Evolutionary conservation across 2,888 invertebrate species (phyloP).

Genomic region (Xylota sylvarum): DNA sequence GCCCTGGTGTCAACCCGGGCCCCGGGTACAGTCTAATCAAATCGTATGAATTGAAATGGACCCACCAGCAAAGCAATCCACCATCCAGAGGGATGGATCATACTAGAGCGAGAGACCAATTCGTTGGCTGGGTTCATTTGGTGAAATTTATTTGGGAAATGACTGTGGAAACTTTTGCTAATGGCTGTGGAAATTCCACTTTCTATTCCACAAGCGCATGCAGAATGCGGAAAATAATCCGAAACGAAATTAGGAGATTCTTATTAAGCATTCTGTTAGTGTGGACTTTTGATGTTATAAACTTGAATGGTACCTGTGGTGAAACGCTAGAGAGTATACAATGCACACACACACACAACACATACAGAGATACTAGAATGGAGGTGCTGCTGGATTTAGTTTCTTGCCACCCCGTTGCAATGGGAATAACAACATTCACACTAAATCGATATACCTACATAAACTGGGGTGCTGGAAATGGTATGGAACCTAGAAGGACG

Average conservation of each 20-base stretch:
- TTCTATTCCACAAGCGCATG: constrained; percentile 47
- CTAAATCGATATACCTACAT: constrained; percentile 44
- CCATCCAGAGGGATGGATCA: not conserved
- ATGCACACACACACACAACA: not conserved
- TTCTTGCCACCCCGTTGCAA: constrained; percentile 44
- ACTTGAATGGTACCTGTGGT: constrained; percentile 56
- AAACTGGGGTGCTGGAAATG: constrained; percentile 1
- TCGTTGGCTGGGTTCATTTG: constrained; percentile 1
- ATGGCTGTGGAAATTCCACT: constrained; percentile 44
- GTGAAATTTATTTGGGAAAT: constrained; percentile 42
- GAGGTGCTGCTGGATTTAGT: constrained; percentile 46
- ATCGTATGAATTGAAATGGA: constrained; percentile 5
- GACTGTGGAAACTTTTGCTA: constrained; percentile 32
- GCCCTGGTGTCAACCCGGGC: not conserved
- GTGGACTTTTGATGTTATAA: constrained; percentile 49
- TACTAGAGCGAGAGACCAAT: not conserved
- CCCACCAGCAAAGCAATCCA: not conserved
- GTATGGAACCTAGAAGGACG: constrained; percentile 47
- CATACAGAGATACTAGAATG: too few relatives aligned
- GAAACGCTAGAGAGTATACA: constrained; percentile 10
- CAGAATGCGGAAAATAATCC: constrained; percentile 48
- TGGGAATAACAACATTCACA: constrained; percentile 25
- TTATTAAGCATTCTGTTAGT: constrained; percentile 54
- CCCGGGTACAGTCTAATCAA: constrained; percentile 6
- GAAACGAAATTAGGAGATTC: constrained; percentile 56